A percentile compares a stretch with the other conserved stretches of the same genome.
These are phyloP conservation scores for Lasioglossum leucozonium DNA, from an alignment of 2,888 invertebrate species.

Conservation along the genomic window DNA sequence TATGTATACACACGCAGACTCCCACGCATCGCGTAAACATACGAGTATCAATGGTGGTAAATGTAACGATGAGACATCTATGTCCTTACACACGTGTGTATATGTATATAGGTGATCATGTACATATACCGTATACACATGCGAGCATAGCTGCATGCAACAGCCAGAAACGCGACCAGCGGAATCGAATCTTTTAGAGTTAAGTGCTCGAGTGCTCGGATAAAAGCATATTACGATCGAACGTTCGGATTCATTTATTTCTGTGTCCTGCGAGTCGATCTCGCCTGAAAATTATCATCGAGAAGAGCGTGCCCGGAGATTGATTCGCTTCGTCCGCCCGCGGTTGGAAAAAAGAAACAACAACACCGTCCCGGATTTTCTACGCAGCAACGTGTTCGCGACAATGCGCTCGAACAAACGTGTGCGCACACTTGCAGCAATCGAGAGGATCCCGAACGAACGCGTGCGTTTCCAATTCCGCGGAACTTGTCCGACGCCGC, in stretches of 20 bases:
- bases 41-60: not conserved
- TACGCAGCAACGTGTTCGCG: not conserved
- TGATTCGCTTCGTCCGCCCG: not conserved
- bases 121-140: constrained; percentile 59
- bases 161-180: constrained; percentile 72
- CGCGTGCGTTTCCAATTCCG: constrained; percentile 2
- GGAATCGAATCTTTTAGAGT: constrained; percentile 73
- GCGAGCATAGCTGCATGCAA: constrained; percentile 78
- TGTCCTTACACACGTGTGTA: constrained; percentile 29
- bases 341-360: no score
- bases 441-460: not conserved
- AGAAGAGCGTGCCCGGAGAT: not conserved
- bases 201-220: constrained; percentile 75
- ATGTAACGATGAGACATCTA: constrained; percentile 9
- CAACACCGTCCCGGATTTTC: not conserved
- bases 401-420: not conserved
- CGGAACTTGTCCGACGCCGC: not conserved
- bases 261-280: not conserved
- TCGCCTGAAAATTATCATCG: constrained; percentile 4
- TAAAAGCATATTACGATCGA: constrained; percentile 71
- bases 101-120: constrained; percentile 13
- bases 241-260: constrained; percentile 48
- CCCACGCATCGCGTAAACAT: not conserved
- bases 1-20: not conserved
- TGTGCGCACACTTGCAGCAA: not conserved